Evolutionary conservation across 2,113 vertebrate species (phyloP), one percentile per base, ranked within the genome.

Genomic region (Merops nubicus): DNA sequence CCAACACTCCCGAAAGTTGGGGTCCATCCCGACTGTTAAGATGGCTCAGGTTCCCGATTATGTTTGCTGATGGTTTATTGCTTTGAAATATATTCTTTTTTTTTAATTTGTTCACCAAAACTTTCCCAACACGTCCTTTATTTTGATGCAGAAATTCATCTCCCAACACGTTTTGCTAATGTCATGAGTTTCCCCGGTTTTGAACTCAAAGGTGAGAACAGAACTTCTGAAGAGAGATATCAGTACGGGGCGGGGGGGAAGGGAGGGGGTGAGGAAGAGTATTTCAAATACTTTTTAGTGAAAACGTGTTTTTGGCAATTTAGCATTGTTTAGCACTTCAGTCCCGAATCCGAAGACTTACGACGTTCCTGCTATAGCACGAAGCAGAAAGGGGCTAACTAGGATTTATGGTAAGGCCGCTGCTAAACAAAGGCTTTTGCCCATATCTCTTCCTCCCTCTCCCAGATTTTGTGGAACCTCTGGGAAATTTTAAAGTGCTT

Each of bases 401-500:
- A 26, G 85, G 73, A 86, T 95, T 95, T 88, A 85, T 85, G 54
- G 72, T 56, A 68, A 89, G 77, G 87, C 54, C 70, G 38, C 8
- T 60, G 23, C 70, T 88, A 93, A 96, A 93, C 76, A 95, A 96
- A 84, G 80, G 43, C 51, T 87, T 70, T 84, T 92, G 73, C 72
- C 62, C 16, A 5, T 42, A 88, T 88, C 78, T 79, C 51, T 91
- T 82, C 76, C 48, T 95, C 64, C 14, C 34, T 90, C 38, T 80
- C 80, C 29, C 59, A 64, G 89, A 77, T 93, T 96, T 95, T 94
- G 81, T 87, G 40, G 54, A 94, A 91, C 85, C 89, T 94, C 89
- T 97, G 83, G 83, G 80, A 97, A 93, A 97, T 77, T 89, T 83
- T 96, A 7, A 93, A 96, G 45, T 78, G 73, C 94, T 96, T 97